These are phyloP conservation scores for Reticulitermes speratus DNA, from an alignment of 1,140 invertebrate species.

Conservation along the genomic window DNA sequence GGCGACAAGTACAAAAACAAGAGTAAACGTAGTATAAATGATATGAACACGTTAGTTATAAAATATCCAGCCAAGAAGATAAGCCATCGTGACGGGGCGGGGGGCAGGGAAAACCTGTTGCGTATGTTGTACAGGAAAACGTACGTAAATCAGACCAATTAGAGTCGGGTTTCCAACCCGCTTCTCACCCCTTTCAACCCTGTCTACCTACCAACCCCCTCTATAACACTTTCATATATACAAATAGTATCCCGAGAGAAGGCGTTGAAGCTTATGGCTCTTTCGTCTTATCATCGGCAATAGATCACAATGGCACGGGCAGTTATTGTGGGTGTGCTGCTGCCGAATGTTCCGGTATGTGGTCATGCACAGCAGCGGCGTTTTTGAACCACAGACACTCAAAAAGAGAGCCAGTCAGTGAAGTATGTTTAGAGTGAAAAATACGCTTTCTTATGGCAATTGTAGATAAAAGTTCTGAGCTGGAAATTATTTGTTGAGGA, in stretches of 20 bases:
- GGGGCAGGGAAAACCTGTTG: neutral
- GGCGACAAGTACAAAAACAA: neutral
- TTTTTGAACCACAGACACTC: neutral
- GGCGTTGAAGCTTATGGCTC: neutral
- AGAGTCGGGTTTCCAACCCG: neutral
- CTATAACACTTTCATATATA: conserved; percentile 2
- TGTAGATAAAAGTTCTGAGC: no score
- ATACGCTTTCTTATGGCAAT: no score
- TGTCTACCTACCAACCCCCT: neutral
- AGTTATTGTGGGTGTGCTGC: neutral
- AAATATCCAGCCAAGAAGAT: conserved; percentile 2
- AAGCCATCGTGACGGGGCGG: neutral
- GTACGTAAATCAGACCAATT: conserved; percentile 16
- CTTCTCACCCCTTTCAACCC: neutral
- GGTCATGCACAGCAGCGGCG: neutral
- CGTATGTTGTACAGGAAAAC: conserved; percentile 6
- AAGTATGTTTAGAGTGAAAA: no score
- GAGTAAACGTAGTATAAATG: neutral
- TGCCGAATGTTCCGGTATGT: no score
- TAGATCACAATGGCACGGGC: neutral
- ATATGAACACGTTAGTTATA: conserved; percentile 4
- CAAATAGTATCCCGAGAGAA: neutral
- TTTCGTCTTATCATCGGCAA: conserved; percentile 5
- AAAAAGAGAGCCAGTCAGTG: neutral
- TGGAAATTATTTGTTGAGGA: no score